Base-by-base conservation (phyloP, 2,113 vertebrate genomes). In the Taxidea taxus region DNA sequence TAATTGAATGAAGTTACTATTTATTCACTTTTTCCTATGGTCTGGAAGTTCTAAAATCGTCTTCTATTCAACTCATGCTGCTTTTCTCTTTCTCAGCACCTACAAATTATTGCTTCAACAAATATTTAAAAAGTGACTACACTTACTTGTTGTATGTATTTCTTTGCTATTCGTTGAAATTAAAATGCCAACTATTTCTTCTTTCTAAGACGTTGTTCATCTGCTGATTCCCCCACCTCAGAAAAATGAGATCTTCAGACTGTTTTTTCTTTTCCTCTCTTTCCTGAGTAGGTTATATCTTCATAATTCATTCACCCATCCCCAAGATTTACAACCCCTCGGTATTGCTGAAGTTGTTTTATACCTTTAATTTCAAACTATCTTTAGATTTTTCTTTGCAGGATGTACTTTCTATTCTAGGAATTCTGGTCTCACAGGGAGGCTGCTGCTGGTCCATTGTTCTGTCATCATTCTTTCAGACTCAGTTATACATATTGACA, bases 51-150 rank as follows among this genome's bases (percentile, higher is more conserved):
- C 20, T 34, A 58, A 90, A 75, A 81, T 58, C 2, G 54, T 78
- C 88, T 84, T 90, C 29, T 84, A 0, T 47, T 84, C 68, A 78
- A 72, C 25, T 60, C 37, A 34, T 68, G 29, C 7, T 56, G 31
- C 64, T 77, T 93, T 90, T 91, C 6, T 75, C 21, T 82, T 87
- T 94, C 82, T 77, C 27, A 91, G 20, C 16, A 87, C 9, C 25
- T 87, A 20, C 11, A 62, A 83, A 77, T 62, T 91, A 94, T 75
- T 95, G 14, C 44, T 37, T 96, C 42, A 72, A 78, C 91, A 91
- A 88, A 66, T 92, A 47, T 51, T 82, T 85, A 44, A 68, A 51
- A 80, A 39, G 23, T 77, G 1, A 18, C 87, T 70, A 29, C 18
- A 13, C 25, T 77, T 87, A 77, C 18, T 68, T 82, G n/a, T 90